These are phyloP conservation scores for Mesoclemmys tuberculata DNA, from an alignment of 2,113 vertebrate genomes.

Conservation along the genomic window DNA sequence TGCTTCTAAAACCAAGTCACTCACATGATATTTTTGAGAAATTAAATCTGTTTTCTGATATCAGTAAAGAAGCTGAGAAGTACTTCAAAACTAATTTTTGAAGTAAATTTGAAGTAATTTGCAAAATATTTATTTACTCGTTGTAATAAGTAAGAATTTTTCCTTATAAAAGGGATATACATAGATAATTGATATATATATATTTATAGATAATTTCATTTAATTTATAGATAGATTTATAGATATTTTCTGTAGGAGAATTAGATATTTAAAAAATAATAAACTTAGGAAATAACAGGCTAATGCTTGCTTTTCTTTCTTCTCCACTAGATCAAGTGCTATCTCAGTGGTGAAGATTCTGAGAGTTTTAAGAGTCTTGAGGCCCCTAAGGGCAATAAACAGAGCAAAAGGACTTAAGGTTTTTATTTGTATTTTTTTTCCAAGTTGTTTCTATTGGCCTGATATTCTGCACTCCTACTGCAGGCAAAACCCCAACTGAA, in stretches of 20 bases:
- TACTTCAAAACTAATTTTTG: not conserved
- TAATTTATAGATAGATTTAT: too few species aligned
- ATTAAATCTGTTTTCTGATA: not conserved
- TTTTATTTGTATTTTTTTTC: slow-evolving; percentile 7
- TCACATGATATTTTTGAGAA: not conserved
- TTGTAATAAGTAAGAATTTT: not conserved
- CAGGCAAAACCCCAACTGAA: not conserved
- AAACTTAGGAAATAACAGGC: not conserved
- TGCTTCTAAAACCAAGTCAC: not conserved
- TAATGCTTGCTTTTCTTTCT: not conserved
- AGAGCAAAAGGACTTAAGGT: slow-evolving; percentile 99
- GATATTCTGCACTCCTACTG: not conserved
- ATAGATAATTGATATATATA: too few species aligned
- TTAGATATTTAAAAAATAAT: not conserved
- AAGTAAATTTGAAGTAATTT: too few species aligned
- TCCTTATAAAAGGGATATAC: not conserved
- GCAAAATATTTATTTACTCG: not conserved
- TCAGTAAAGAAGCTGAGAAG: not conserved
- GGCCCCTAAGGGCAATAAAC: slow-evolving; percentile 97
- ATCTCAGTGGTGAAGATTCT: slow-evolving; percentile 99
- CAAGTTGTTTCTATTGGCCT: not conserved
- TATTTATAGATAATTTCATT: too few species aligned
- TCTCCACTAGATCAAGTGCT: slow-evolving; percentile 90
- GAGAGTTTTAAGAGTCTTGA: slow-evolving; percentile 93
- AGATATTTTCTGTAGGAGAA: not conserved